Conservation (phyloP, 2,888 invertebrate genomes). For the Biston betularia region DNA sequence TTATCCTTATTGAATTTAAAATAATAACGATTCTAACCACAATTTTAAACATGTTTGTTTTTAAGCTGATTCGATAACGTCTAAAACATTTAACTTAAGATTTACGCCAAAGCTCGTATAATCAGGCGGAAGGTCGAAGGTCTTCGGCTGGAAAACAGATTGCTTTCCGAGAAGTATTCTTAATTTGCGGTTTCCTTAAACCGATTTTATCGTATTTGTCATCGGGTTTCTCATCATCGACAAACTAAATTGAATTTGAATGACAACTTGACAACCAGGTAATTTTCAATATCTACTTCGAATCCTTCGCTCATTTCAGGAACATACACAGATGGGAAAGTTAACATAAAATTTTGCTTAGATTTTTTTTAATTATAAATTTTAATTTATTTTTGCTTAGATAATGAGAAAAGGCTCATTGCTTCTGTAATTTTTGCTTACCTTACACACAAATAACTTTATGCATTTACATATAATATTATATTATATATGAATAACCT, state of each 20-base stretch:
- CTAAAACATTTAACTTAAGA: background rate
- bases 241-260: slow-evolving; percentile 17
- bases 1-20: no score
- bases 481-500: no score
- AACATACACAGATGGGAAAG: background rate
- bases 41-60: background rate
- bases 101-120: slow-evolving; percentile 1
- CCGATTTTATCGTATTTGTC: slow-evolving; percentile 21
- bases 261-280: background rate
- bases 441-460: no score
- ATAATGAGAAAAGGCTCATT: no score
- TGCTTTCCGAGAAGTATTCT: slow-evolving; percentile 15
- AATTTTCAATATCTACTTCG: background rate
- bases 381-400: no score
- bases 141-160: slow-evolving; percentile 16
- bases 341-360: no score
- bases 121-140: background rate
- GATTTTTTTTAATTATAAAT: background rate
- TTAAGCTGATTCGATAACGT: background rate
- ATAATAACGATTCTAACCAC: background rate
- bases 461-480: no score
- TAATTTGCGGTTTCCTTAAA: slow-evolving; percentile 21
- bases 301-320: background rate
- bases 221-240: slow-evolving; percentile 18
- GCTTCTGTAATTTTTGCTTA: no score